Base-by-base conservation (phyloP, 2,888 invertebrate genomes). In the Blastobasis lacticolella region DNA sequence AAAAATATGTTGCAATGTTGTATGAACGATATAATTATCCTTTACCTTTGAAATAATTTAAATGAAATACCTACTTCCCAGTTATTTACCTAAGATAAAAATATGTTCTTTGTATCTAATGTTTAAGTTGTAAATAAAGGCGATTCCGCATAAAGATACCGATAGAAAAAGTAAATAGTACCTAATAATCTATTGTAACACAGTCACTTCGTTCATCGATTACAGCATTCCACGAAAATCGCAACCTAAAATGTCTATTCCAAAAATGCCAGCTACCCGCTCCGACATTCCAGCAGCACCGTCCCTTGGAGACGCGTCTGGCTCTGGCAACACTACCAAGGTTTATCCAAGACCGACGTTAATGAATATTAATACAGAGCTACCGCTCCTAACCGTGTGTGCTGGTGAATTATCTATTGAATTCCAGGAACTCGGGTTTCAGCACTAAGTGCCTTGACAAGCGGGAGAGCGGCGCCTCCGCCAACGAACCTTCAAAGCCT, bases 351-450 rank as follows among this genome's bases (percentile, higher is more conserved):
- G 68, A 71, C 70, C 67, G 66, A 56, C 62, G 57, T 63, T 71
- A 75, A 78, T 81, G 78, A 79, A 81, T 81, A 80, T 79, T 79
- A 79, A 81, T 73, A 73, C 61, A 49, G 47, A 63, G 57, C 60
- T 58, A 52, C 54, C 62, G 63, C 63, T 63, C 62, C 66, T 63
- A 65, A 66, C 68, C 62, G 60, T 66, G 59, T 67, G 66, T 67
- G 61, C 58, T 56, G 59, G 67, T 73, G 67, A 71, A 73, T 75
- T 72, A 74, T 69, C 69, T 62, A 66, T 66, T 52, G 58, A 58
- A 62, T 60, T 63, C 63, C 61, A 56, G 54, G 54, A 67, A 66
- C 60, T 61, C 58, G 55, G 54, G 23, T 23, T 23, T 23, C 23
- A 23, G 23, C 23, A 23, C 23, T 23, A 23, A 23, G 23, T 23